These are phyloP conservation scores for Piaya cayana DNA, from an alignment of 2,113 vertebrate species.

Conservation along the genomic window DNA sequence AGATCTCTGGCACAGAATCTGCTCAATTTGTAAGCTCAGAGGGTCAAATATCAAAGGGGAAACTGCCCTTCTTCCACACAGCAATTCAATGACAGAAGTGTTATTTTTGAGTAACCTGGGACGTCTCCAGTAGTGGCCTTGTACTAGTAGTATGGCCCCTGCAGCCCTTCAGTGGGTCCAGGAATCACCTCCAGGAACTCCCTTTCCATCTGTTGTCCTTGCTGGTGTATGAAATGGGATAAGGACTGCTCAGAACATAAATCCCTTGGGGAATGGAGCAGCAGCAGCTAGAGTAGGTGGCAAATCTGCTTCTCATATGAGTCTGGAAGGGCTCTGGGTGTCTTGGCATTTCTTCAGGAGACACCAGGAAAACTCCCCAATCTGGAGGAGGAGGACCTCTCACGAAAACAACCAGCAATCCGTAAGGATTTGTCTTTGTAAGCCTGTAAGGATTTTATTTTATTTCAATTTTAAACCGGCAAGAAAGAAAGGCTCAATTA, in stretches of 20 bases:
- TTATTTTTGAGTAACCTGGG: neutral
- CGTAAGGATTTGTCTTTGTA: neutral
- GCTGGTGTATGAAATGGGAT: neutral
- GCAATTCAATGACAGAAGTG: neutral
- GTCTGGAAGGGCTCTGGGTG: neutral
- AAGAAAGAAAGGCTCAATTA: neutral
- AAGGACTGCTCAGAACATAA: neutral
- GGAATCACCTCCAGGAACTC: neutral
- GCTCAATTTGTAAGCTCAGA: neutral
- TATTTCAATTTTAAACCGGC: neutral
- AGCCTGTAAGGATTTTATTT: neutral
- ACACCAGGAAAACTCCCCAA: conserved; percentile 29
- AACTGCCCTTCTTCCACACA: neutral
- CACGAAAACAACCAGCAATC: neutral
- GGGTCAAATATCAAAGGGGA: neutral
- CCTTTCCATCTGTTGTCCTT: neutral
- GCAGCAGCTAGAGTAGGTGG: conserved; percentile 6
- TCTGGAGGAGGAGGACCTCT: neutral
- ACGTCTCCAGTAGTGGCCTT: neutral
- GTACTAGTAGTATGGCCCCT: neutral
- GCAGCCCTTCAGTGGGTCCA: neutral
- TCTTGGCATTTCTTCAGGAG: conserved; percentile 26
- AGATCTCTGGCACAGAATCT: neutral
- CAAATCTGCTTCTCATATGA: conserved; percentile 6
- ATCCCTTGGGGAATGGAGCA: neutral